Conservation (phyloP, 2,888 invertebrate genomes). For the Hymenopus coronatus region DNA sequence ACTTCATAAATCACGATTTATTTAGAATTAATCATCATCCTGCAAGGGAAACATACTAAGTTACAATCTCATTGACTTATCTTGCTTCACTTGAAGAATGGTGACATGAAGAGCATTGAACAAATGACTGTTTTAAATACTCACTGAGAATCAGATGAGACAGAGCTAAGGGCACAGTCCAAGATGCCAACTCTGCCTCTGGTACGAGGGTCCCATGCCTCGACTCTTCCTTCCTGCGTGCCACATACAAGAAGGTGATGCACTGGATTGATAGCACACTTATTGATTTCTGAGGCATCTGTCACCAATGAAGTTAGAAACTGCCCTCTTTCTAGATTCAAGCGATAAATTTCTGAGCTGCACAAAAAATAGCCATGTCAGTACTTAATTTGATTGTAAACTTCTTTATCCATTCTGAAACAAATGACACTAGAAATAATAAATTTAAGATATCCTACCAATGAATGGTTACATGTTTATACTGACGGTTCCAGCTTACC, state of each 20-base stretch:
- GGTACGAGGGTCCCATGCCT: slow-evolving; percentile 94
- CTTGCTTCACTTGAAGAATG: background rate
- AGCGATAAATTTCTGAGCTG: slow-evolving; percentile 84
- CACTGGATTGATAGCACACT: slow-evolving; percentile 79
- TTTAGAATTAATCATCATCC: no score
- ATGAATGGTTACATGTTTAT: no score
- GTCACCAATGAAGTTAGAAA: slow-evolving; percentile 83
- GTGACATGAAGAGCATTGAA: background rate
- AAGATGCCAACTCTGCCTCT: slow-evolving; percentile 73
- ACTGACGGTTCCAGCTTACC: no score
- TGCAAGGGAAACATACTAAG: no score
- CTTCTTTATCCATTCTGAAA: no score
- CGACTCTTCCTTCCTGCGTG: slow-evolving; percentile 86
- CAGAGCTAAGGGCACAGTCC: slow-evolving; percentile 70
- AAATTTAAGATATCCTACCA: no score
- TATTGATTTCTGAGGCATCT: slow-evolving; percentile 73
- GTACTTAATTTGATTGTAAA: background rate
- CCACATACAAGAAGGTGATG: slow-evolving; percentile 87
- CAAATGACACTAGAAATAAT: no score
- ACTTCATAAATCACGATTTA: no score
- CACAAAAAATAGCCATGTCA: slow-evolving; percentile 30
- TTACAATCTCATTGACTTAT: no score
- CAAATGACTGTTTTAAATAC: background rate
- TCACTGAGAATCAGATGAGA: background rate
- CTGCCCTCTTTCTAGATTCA: slow-evolving; percentile 94